These are phyloP conservation scores for Heliconius ismenius DNA, from an alignment of 2,888 invertebrate genomes.

Conservation along the genomic window DNA sequence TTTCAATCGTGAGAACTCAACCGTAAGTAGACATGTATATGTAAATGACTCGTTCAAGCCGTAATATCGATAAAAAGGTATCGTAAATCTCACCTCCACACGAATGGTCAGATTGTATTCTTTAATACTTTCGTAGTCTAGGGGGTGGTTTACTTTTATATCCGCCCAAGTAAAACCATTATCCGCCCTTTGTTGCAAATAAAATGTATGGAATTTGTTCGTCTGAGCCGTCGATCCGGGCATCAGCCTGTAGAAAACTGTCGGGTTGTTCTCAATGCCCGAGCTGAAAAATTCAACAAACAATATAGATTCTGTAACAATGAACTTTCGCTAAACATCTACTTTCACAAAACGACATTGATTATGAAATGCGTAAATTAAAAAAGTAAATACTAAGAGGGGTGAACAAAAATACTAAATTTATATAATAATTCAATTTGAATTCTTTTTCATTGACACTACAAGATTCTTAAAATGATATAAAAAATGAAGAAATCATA, in stretches of 20 bases:
- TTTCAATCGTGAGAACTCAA: neutral
- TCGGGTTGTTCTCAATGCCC: constrained; percentile 97
- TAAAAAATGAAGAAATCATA: constrained; percentile 12
- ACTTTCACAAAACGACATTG: constrained; percentile 62
- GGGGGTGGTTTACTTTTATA: constrained; percentile 96
- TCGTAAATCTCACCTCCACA: constrained; percentile 89
- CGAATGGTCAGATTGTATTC: constrained; percentile 97
- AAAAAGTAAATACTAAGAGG: constrained; percentile 24
- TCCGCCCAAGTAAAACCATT: constrained; percentile 97
- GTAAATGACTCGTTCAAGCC: constrained; percentile 9
- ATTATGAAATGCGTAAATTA: constrained; percentile 43
- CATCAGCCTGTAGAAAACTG: constrained; percentile 97
- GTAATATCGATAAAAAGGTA: constrained; percentile 1
- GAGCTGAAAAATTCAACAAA: constrained; percentile 85
- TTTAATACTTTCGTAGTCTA: constrained; percentile 97
- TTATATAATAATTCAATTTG: neutral
- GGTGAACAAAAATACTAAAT: constrained; percentile 21
- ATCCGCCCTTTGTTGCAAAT: constrained; percentile 95
- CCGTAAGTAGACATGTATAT: constrained; percentile 8
- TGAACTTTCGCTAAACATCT: constrained; percentile 47
- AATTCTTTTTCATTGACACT: constrained; percentile 13
- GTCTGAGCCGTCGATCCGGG: constrained; percentile 97
- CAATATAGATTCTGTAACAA: constrained; percentile 48
- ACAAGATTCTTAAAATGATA: neutral
- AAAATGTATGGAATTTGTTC: constrained; percentile 97